Evolutionary conservation across 2,797 vertebrate genomes (phyloP), one percentile per base, ranked within the genome.

Genomic region (Otolemur crassicaudatus): DNA sequence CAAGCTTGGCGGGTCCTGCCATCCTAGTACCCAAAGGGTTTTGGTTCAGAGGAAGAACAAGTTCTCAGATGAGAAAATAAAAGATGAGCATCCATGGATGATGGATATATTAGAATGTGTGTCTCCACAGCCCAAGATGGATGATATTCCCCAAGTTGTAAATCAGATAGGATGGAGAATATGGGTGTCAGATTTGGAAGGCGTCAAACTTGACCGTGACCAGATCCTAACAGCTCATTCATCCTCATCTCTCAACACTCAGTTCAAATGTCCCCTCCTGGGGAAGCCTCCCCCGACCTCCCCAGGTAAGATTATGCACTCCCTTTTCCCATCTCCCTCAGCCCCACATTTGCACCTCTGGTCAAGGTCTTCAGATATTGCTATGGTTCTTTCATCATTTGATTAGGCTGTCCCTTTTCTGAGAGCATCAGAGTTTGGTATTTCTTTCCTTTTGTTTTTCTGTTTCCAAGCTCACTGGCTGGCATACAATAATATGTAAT

Each of bases 201-300:
- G 49, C 56, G 37, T 17, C 56, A 91, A 65, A 49, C 46, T 23
- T 43, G 70, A 83, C 37, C 34, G 31, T 40, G 90, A 79, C 83
- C 83, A 0, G 5, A 63, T 94, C 70, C 40, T 63, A 88, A 70
- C 7, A 61, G 82, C 60, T 72, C 72, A 70, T 87, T 91, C 40
- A 89, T 84, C 75, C 31, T 93, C 6, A 10, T 96, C 91, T 97
- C 87, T 96, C 65, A 96, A 81, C 60, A 88, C 70, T 22, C 22
- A 5, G 92, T 37, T 96, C 86, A 79, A 46, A 72, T 46, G 83
- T 75, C 16, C 0, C 53, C 90, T 94, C 53, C 73, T 72, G 7
- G 20, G 70, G 70, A 92, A 73, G 81, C 20, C 12, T 96, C 87
- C 77, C n/a, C 72, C 90, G 72, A 73, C 72, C 56, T 77, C 22